Evolutionary conservation across 2,888 invertebrate species (phyloP).

Genomic region (Aleiodes leptofemur): DNA sequence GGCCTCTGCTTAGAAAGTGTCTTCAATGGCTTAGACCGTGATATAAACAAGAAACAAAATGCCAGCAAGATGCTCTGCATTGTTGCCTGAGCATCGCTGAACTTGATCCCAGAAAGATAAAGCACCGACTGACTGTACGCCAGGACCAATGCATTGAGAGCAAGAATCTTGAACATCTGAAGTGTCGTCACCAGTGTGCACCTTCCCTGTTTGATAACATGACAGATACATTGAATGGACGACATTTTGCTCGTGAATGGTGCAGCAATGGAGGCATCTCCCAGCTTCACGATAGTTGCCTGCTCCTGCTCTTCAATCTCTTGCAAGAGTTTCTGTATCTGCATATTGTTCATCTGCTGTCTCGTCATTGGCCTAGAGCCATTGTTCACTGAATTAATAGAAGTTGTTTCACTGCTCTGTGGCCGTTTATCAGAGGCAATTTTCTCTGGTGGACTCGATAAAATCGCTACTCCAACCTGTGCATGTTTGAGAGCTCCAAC

Average conservation of each 20-base stretch:
- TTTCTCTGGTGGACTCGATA: constrained; percentile 86
- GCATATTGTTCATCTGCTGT: constrained; percentile 63
- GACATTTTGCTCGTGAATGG: constrained; percentile 99
- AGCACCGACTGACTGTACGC: constrained; percentile 99
- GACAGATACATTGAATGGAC: constrained; percentile 97
- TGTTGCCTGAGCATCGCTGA: constrained; percentile 98
- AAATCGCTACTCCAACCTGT: constrained; percentile 93
- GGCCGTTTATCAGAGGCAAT: constrained; percentile 56
- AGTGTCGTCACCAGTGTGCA: constrained; percentile 99
- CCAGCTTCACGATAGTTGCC: constrained; percentile 93
- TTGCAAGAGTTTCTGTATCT: constrained; percentile 80
- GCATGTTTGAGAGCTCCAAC: constrained; percentile 99
- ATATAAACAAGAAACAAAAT: constrained; percentile 98
- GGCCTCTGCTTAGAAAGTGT: constrained; percentile 95
- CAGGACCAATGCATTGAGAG: constrained; percentile 96
- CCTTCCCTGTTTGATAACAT: constrained; percentile 99
- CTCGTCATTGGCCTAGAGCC: constrained; percentile 58
- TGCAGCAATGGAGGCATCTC: constrained; percentile 99
- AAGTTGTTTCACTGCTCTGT: constrained; percentile 43
- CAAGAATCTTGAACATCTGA: constrained; percentile 99
- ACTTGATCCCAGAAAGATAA: constrained; percentile 98
- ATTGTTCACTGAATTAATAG: constrained; percentile 59
- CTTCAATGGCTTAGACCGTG: constrained; percentile 97
- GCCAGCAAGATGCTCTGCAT: constrained; percentile 96
- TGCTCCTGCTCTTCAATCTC: constrained; percentile 93